Evolutionary conservation across 2,888 invertebrate species (phyloP).

Genomic region (Limenitis camilla): DNA sequence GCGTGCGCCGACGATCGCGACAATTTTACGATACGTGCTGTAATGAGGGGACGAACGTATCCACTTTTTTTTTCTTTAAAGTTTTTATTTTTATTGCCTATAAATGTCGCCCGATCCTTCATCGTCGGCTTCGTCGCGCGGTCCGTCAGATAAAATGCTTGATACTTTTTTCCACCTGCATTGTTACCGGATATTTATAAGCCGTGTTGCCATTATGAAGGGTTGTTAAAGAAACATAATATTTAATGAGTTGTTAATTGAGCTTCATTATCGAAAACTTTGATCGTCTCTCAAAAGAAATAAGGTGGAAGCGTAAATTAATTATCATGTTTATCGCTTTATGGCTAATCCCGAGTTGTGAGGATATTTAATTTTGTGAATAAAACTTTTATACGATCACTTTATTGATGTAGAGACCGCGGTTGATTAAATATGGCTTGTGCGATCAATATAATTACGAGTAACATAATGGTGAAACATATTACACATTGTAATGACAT

Average conservation of each 20-base stretch:
- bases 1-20: conserved; percentile 40
- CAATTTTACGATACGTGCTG: conserved; percentile 30
- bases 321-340: conserved; percentile 17
- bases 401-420: neutral
- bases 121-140: conserved; percentile 9
- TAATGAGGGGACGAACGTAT: conserved; percentile 27
- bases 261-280: conserved; percentile 5
- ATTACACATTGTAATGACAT: too few species aligned
- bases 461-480: too few species aligned
- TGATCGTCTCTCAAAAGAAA: conserved; percentile 6
- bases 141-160: conserved; percentile 4
- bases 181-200: conserved; percentile 11
- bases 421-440: neutral
- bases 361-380: neutral
- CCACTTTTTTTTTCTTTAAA: conserved; percentile 14
- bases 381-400: conserved; percentile 8
- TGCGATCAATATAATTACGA: neutral
- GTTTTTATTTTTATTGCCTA: conserved; percentile 23
- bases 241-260: conserved; percentile 6
- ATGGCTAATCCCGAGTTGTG: conserved; percentile 8
- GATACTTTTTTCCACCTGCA: neutral
- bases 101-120: conserved; percentile 16
- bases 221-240: conserved; percentile 8
- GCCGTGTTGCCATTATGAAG: conserved; percentile 28
- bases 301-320: conserved; percentile 9